Evolutionary conservation across 1,140 invertebrate genomes (phyloP).

Genomic region (Rhyzopertha dominica): DNA sequence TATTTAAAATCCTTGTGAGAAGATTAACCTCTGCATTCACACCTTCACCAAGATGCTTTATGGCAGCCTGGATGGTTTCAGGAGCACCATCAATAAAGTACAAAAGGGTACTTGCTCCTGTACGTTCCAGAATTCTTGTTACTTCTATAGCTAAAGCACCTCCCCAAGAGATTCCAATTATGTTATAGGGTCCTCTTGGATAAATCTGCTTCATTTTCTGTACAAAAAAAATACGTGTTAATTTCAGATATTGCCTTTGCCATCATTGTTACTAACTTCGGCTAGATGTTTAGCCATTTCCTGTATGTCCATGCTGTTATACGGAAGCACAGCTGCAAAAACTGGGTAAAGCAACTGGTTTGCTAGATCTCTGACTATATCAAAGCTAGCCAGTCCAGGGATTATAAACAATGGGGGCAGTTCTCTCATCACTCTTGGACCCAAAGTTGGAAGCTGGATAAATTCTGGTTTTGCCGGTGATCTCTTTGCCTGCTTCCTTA

Average conservation of each 20-base stretch:
- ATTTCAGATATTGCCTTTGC: neutral
- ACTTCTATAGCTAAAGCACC: constrained; percentile 41
- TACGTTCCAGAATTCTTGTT: constrained; percentile 33
- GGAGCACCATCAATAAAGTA: constrained; percentile 42
- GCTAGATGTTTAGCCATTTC: constrained; percentile 26
- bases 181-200: constrained; percentile 38
- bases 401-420: constrained; percentile 41
- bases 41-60: constrained; percentile 34
- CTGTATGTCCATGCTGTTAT: constrained; percentile 19
- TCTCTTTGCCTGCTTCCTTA: constrained; percentile 21
- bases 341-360: constrained; percentile 35
- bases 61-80: constrained; percentile 32
- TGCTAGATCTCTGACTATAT: constrained; percentile 29
- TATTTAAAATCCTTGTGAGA: constrained; percentile 32
- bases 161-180: constrained; percentile 42
- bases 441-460: constrained; percentile 35
- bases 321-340: constrained; percentile 34
- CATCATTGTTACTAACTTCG: constrained; percentile 12
- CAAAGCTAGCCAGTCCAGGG: constrained; percentile 35
- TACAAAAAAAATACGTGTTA: constrained; percentile 10
- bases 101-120: constrained; percentile 33
- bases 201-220: constrained; percentile 38
- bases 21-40: constrained; percentile 30
- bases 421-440: constrained; percentile 37
- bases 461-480: constrained; percentile 32